Percentiles rank a stretch among this genome's conserved stretches.
These are phyloP conservation scores for Noctua pronuba DNA, from an alignment of 2,888 invertebrate species.

Conservation along the genomic window DNA sequence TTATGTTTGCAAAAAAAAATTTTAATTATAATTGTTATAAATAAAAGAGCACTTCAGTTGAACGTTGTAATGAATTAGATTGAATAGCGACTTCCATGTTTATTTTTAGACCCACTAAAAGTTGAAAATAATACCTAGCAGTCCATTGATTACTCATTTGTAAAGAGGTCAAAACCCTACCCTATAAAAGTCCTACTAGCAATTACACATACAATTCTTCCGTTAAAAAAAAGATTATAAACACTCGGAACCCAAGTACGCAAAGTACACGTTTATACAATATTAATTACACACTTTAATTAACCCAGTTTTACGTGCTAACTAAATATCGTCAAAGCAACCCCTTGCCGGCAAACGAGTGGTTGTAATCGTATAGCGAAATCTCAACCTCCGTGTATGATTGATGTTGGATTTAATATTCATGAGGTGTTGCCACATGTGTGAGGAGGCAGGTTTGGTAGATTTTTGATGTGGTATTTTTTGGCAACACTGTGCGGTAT, in stretches of 20 bases:
- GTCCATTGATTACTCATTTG: background rate
- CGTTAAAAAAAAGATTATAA: slow-evolving; percentile 26
- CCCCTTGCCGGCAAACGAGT: slow-evolving; percentile 77
- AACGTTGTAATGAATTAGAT: background rate
- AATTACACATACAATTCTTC: slow-evolving; percentile 34
- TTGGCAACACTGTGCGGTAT: slow-evolving; percentile 14
- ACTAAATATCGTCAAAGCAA: slow-evolving; percentile 74
- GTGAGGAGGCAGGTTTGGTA: slow-evolving; percentile 65
- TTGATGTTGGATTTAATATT: slow-evolving; percentile 89
- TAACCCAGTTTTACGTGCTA: slow-evolving; percentile 74
- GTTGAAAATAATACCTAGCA: background rate
- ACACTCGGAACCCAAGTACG: slow-evolving; percentile 40
- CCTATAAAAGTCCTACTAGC: background rate
- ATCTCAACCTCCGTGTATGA: slow-evolving; percentile 82
- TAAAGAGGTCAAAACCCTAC: background rate
- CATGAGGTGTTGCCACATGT: slow-evolving; percentile 85
- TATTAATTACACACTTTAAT: slow-evolving; percentile 76
- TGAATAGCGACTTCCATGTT: background rate
- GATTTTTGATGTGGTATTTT: slow-evolving; percentile 66
- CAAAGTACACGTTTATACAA: slow-evolving; percentile 56
- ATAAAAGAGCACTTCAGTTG: background rate
- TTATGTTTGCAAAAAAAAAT: background rate
- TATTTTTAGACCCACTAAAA: background rate
- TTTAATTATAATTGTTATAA: background rate
- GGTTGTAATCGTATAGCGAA: slow-evolving; percentile 70